phyloP scores from a whole-genome alignment of 2,888 invertebrate species.

The Apodemia duryi region DNA sequence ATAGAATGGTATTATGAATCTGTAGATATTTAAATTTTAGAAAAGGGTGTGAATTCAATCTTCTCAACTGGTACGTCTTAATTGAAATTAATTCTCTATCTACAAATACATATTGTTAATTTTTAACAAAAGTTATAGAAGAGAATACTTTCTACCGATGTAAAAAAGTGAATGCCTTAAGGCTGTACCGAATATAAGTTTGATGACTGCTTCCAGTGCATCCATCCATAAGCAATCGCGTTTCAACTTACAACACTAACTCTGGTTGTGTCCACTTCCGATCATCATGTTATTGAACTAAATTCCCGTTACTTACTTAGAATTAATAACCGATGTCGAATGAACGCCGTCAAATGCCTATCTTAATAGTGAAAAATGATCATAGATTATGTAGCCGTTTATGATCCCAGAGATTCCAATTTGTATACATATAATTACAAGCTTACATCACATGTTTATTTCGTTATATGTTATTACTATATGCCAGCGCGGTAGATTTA shows the following conservation, averaged over 20 bases:
- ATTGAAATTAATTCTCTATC: no score
- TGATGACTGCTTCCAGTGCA: no score
- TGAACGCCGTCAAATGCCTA: slow-evolving; percentile 46
- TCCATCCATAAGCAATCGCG: no score
- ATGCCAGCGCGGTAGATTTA: slow-evolving; percentile 45
- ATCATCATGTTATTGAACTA: slow-evolving; percentile 39
- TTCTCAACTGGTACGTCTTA: no score
- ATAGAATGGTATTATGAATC: no score
- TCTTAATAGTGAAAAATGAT: slow-evolving; percentile 62
- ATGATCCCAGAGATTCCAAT: slow-evolving; percentile 46
- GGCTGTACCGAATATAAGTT: no score
- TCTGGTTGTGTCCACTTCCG: slow-evolving; percentile 13
- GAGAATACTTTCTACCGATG: no score
- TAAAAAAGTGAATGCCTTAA: no score
- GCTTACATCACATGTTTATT: slow-evolving; percentile 53
- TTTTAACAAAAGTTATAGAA: no score
- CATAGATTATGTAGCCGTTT: slow-evolving; percentile 46
- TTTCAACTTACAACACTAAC: slow-evolving; percentile 15
- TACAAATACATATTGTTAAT: no score
- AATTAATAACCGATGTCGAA: slow-evolving; percentile 51
- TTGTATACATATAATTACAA: slow-evolving; percentile 54
- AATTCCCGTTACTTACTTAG: slow-evolving; percentile 58
- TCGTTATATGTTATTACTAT: slow-evolving; percentile 42
- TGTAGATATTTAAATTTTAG: no score
- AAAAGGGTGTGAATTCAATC: no score